Conservation (phyloP, 2,797 vertebrate genomes). For the Phoxinus dragarum region DNA sequence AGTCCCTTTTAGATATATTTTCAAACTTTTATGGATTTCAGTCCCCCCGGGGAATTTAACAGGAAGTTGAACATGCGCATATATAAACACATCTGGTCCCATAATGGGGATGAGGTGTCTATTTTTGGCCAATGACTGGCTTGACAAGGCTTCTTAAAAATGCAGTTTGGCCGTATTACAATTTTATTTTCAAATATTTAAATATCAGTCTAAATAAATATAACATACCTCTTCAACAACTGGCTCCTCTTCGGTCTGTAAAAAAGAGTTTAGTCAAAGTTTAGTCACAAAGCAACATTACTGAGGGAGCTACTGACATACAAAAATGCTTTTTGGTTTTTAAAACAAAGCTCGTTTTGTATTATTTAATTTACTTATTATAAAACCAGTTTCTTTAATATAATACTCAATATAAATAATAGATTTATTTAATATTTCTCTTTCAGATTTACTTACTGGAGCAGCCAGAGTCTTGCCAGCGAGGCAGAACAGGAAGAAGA, state of each 20-base stretch:
- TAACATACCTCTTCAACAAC: conserved; percentile 69
- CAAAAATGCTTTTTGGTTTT: neutral
- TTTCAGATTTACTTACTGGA: conserved; percentile 83
- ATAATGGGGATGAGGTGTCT: neutral
- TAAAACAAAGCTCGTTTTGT: neutral
- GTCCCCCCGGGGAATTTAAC: conserved; percentile 67
- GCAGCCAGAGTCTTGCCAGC: conserved; percentile 89
- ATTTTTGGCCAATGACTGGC: neutral
- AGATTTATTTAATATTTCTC: neutral
- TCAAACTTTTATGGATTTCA: conserved; percentile 70
- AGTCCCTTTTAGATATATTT: conserved; percentile 71
- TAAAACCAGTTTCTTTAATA: neutral
- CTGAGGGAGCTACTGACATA: neutral
- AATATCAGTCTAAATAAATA: conserved; percentile 33
- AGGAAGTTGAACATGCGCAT: conserved; percentile 66
- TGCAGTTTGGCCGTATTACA: conserved; percentile 4
- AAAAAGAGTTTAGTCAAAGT: conserved; percentile 36
- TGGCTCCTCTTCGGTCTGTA: conserved; percentile 75
- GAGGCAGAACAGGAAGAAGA: conserved; percentile 94
- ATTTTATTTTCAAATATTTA: conserved; percentile 7
- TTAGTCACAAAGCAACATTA: neutral
- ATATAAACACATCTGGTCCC: conserved; percentile 46
- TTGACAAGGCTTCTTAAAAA: neutral
- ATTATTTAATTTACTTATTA: neutral
- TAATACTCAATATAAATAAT: neutral